Conservation (phyloP, 2,113 vertebrate genomes). For the Cygnus buccinator region DNA sequence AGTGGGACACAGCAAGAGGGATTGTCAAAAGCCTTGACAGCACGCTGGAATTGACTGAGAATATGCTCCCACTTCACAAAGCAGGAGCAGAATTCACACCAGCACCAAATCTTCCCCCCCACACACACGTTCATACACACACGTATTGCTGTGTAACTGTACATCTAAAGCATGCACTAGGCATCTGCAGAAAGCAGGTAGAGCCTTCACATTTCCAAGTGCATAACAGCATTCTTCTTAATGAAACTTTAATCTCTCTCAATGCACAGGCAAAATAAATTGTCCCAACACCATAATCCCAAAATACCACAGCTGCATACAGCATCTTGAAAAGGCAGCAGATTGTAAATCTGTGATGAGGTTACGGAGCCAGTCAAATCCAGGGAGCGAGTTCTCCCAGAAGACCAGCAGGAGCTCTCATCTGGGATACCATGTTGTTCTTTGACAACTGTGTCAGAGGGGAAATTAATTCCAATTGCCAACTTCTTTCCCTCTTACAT, state of each 20-base stretch:
- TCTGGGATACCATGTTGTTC: background rate
- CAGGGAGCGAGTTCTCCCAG: background rate
- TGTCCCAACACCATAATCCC: background rate
- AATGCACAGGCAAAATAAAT: background rate
- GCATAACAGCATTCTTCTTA: background rate
- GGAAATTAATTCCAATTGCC: background rate
- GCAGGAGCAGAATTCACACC: background rate
- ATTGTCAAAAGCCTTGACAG: background rate
- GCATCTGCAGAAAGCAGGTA: background rate
- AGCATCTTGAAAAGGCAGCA: background rate
- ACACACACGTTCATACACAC: background rate
- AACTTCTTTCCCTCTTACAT: background rate
- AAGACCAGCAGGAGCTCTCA: background rate
- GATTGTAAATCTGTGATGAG: background rate
- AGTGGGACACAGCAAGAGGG: background rate
- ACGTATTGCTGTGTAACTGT: background rate
- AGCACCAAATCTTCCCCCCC: background rate
- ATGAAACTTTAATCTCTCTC: background rate
- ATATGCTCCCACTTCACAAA: background rate
- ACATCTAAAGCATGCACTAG: background rate
- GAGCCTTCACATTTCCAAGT: background rate
- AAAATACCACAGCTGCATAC: rapidly evolving
- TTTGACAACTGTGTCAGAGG: background rate
- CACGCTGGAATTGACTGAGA: background rate
- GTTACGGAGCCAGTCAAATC: background rate